Conservation (phyloP, 1,140 invertebrate species). For the Heterodera schachtii region DNA sequence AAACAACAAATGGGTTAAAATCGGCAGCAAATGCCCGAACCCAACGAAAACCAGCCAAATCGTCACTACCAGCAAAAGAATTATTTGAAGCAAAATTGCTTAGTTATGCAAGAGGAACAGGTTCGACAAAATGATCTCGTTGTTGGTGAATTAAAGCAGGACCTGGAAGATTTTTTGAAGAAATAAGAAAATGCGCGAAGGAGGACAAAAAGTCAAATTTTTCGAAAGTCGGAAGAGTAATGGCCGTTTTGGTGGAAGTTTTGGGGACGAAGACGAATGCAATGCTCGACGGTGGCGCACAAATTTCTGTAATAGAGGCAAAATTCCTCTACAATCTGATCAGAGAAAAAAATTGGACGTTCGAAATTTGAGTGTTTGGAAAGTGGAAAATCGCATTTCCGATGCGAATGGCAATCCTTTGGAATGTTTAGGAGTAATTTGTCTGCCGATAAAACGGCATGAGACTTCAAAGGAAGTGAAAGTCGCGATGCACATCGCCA, state of each 20-base stretch:
- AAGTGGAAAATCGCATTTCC: neutral
- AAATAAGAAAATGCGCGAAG: neutral
- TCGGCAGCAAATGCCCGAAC: too few relatives aligned
- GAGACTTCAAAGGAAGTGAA: neutral
- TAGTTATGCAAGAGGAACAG: neutral
- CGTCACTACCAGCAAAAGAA: neutral
- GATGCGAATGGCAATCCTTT: slow-evolving; percentile 11
- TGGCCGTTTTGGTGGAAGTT: neutral
- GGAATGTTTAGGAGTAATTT: slow-evolving; percentile 7
- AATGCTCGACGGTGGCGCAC: neutral
- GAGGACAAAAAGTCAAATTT: neutral
- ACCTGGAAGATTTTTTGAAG: too few relatives aligned
- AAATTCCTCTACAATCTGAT: neutral
- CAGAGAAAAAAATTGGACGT: neutral
- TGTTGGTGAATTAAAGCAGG: too few relatives aligned
- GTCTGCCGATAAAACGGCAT: neutral
- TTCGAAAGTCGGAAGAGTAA: neutral
- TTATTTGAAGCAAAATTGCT: neutral
- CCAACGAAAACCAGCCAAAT: too few relatives aligned
- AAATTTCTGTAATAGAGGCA: neutral
- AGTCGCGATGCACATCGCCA: too few relatives aligned
- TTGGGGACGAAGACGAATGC: neutral
- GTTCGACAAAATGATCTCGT: too few relatives aligned
- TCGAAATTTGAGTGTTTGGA: neutral
- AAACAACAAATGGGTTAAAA: too few relatives aligned